Percentiles rank a stretch among this genome's conserved stretches.
phyloP scores from a whole-genome alignment of 2,113 vertebrate genomes.

The Nycticryphes semicollaris region DNA sequence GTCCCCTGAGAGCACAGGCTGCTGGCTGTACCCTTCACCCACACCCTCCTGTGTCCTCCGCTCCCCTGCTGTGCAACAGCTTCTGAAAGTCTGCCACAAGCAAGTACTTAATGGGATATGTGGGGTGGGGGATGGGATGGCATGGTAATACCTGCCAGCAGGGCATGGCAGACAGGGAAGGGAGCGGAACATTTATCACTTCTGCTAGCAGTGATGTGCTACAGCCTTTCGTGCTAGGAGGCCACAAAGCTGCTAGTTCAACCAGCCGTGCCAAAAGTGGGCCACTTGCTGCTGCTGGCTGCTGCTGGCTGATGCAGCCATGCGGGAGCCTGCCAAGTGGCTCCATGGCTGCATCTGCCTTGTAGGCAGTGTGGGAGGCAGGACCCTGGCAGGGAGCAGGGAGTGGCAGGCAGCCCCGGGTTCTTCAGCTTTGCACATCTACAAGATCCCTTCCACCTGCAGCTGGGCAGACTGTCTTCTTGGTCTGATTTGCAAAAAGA shows the following conservation, averaged over 20 bases:
- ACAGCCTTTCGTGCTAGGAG: not conserved
- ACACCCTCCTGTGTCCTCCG: not conserved
- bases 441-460: not conserved
- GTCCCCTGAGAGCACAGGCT: not conserved
- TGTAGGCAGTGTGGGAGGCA: not conserved
- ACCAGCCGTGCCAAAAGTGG: not conserved
- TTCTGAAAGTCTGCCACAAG: not conserved
- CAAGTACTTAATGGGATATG: not conserved
- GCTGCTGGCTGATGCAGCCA: not conserved
- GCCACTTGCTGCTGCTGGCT: not conserved
- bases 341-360: not conserved
- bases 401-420: not conserved
- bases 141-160: not conserved
- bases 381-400: not conserved
- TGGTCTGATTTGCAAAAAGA: not conserved
- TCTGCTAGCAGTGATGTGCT: not conserved
- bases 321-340: not conserved
- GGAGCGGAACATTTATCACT: not conserved
- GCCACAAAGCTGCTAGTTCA: not conserved
- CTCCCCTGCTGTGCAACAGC: accelerated
- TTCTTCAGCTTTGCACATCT: not conserved
- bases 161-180: not conserved
- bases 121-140: not conserved
- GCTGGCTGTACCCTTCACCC: not conserved
- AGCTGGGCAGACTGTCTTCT: not conserved